These are phyloP conservation scores for Pollenia amentaria DNA, from an alignment of 2,888 invertebrate species.

Conservation along the genomic window DNA sequence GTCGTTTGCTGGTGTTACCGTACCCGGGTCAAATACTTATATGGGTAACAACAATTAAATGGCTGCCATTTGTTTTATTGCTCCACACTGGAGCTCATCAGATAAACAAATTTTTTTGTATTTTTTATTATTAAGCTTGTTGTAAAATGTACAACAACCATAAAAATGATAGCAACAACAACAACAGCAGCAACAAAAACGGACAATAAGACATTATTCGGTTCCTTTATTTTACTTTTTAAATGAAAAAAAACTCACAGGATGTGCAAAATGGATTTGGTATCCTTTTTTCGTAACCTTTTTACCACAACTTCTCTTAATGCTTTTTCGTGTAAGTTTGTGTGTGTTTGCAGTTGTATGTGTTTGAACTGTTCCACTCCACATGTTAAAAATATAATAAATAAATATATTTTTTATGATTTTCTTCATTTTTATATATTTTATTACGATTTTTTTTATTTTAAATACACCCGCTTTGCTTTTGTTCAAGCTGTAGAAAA, in stretches of 20 bases:
- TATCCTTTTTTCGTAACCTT: constrained; percentile 58
- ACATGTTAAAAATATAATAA: constrained; percentile 56
- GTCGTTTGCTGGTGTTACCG: constrained; percentile 4
- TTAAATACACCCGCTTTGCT: constrained; percentile 38
- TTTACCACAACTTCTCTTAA: constrained; percentile 44
- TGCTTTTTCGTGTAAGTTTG: not conserved
- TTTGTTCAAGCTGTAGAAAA: too few relatives aligned
- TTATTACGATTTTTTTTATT: constrained; percentile 50
- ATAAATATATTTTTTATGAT: constrained; percentile 45
- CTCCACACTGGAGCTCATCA: constrained; percentile 74
- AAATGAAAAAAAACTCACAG: constrained; percentile 33
- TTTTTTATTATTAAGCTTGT: constrained; percentile 49
- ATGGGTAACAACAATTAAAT: constrained; percentile 79
- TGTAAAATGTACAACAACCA: constrained; percentile 33
- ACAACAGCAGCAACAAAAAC: constrained; percentile 13
- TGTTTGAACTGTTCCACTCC: constrained; percentile 49
- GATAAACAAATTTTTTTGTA: constrained; percentile 71
- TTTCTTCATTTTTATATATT: constrained; percentile 24
- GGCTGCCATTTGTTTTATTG: constrained; percentile 78
- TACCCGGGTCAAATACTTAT: constrained; percentile 73
- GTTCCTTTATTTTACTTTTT: constrained; percentile 31
- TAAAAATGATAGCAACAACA: constrained; percentile 23
- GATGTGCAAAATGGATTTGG: constrained; percentile 60
- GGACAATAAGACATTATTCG: constrained; percentile 60
- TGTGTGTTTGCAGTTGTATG: not conserved